Conservation (phyloP, 1,140 invertebrate genomes). For the Coenobita brevimanus region DNA sequence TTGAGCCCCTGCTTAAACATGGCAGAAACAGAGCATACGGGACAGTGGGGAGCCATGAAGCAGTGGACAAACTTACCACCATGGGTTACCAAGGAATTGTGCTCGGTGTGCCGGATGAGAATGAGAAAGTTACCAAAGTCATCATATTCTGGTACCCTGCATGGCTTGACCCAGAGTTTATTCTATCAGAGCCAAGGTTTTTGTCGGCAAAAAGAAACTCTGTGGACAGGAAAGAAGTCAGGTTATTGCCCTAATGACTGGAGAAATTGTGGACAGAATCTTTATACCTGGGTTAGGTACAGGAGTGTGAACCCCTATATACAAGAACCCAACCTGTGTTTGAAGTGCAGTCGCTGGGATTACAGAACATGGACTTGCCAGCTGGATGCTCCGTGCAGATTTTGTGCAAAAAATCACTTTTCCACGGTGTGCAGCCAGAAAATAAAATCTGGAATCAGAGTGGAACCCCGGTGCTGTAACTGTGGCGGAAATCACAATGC, state of each 20-base stretch:
- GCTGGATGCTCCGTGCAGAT: neutral
- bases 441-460: no score
- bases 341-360: neutral
- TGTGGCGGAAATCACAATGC: no score
- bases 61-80: no score
- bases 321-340: neutral
- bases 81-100: no score
- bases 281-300: neutral
- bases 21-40: no score
- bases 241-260: neutral
- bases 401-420: neutral
- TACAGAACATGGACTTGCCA: neutral
- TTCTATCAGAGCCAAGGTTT: neutral
- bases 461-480: no score
- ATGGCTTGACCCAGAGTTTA: neutral
- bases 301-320: neutral
- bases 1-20: no score
- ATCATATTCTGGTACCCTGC: constrained; percentile 1
- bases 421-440: no score
- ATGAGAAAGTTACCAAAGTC: neutral
- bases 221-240: neutral
- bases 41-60: no score
- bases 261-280: neutral
- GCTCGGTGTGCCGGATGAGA: no score
- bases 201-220: no score